A percentile compares a stretch with the other conserved stretches of the same genome.
These are phyloP conservation scores for Augochlorella aurata DNA, from an alignment of 2,888 invertebrate genomes.

Conservation along the genomic window DNA sequence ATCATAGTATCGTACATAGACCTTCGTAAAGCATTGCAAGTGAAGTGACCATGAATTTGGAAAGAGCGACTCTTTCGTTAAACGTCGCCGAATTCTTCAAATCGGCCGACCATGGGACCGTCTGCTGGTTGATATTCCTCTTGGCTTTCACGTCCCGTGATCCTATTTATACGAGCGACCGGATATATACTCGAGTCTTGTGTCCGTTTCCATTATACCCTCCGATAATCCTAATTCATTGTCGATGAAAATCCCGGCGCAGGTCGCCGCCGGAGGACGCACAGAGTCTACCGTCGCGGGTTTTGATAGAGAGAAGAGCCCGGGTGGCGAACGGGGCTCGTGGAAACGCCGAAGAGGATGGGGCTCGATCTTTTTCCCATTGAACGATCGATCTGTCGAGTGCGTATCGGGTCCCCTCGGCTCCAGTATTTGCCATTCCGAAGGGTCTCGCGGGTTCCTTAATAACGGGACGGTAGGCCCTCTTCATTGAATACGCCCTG, in stretches of 20 bases:
- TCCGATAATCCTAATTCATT: conserved; percentile 55
- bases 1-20: no score
- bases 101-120: not conserved
- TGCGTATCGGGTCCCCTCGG: conserved; percentile 41
- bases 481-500: conserved; percentile 69
- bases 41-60: no score
- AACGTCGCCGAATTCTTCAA: no score
- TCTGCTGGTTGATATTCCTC: conserved; percentile 6
- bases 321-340: no score
- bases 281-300: not conserved
- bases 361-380: conserved; percentile 14
- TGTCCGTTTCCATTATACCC: conserved; percentile 49
- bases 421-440: conserved; percentile 60
- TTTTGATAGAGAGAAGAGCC: conserved; percentile 2
- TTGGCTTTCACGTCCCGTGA: conserved; percentile 7
- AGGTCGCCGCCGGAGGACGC: not conserved
- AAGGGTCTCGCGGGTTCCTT: conserved; percentile 59
- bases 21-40: no score
- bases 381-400: conserved; percentile 48
- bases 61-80: no score
- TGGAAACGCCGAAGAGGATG: not conserved
- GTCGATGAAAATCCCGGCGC: conserved; percentile 46
- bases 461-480: conserved; percentile 66
- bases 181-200: conserved; percentile 23
- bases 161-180: conserved; percentile 22